phyloP scores from a whole-genome alignment of 2,888 invertebrate genomes.

The Corbicula japonica region DNA sequence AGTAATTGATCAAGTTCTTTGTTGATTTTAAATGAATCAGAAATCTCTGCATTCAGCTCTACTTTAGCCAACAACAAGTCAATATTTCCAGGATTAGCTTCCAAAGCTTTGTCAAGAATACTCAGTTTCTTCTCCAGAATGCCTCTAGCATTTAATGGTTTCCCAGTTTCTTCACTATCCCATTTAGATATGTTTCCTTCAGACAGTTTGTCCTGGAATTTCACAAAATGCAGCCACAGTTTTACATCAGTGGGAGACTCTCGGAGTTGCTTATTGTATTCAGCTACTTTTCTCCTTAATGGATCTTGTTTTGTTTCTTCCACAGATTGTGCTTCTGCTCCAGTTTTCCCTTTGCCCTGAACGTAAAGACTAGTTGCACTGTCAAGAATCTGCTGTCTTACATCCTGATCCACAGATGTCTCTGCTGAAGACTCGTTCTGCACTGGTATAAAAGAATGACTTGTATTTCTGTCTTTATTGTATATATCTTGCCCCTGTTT shows the following conservation, averaged over 20 bases:
- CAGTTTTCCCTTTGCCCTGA: conserved; percentile 73
- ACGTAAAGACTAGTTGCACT: conserved; percentile 78
- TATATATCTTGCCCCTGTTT: neutral
- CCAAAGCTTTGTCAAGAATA: conserved; percentile 86
- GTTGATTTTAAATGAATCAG: conserved; percentile 82
- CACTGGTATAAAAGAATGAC: too few species aligned
- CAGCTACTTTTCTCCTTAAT: conserved; percentile 55
- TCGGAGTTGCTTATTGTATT: conserved; percentile 84
- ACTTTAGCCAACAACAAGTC: conserved; percentile 84
- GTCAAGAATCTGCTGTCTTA: conserved; percentile 74
- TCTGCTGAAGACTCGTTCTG: neutral
- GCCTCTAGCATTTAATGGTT: conserved; percentile 22
- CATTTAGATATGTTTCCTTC: conserved; percentile 47
- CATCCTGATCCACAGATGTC: conserved; percentile 38
- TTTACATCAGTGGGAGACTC: conserved; percentile 84
- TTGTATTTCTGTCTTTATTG: too few species aligned
- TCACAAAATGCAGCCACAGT: conserved; percentile 87
- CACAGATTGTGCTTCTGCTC: conserved; percentile 18
- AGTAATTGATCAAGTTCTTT: conserved; percentile 86
- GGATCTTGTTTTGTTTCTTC: conserved; percentile 22
- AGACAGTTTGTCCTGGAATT: conserved; percentile 86
- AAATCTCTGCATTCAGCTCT: conserved; percentile 82
- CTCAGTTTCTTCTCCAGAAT: conserved; percentile 86
- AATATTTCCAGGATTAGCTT: conserved; percentile 85
- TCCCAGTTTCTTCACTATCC: conserved; percentile 3